These are phyloP conservation scores for Pyrgus malvae DNA, from an alignment of 2,888 invertebrate species.

Conservation along the genomic window DNA sequence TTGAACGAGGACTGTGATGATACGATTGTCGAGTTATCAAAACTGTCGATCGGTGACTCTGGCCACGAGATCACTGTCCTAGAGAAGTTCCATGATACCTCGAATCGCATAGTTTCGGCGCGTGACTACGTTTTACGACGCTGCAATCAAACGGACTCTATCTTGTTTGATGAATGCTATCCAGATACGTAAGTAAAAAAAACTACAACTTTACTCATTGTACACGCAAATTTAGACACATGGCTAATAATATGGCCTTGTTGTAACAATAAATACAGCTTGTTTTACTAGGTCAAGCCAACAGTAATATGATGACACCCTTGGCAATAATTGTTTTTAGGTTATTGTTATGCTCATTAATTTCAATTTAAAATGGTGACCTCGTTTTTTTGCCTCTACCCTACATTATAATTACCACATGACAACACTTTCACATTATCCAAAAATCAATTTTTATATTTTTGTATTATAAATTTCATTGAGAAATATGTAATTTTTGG, in stretches of 20 bases:
- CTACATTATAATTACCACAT: background rate
- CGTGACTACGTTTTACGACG: slow-evolving; percentile 82
- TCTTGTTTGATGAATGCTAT: slow-evolving; percentile 85
- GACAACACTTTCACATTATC: background rate
- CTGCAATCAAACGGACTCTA: slow-evolving; percentile 84
- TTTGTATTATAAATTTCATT: background rate
- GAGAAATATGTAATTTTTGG: too few relatives aligned
- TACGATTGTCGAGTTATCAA: slow-evolving; percentile 78
- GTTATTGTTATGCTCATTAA: slow-evolving; percentile 1
- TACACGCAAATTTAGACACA: background rate
- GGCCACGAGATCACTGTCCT: slow-evolving; percentile 69
- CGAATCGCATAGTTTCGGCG: slow-evolving; percentile 61
- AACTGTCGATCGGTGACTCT: slow-evolving; percentile 74
- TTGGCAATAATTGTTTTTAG: slow-evolving; percentile 6
- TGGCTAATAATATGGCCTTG: slow-evolving; percentile 4
- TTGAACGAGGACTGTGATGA: slow-evolving; percentile 81
- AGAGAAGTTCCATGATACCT: slow-evolving; percentile 67
- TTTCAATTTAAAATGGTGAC: background rate
- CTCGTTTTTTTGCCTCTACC: slow-evolving; percentile 12
- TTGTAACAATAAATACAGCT: slow-evolving; percentile 17
- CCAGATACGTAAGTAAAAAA: slow-evolving; percentile 84
- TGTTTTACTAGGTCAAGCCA: slow-evolving; percentile 33
- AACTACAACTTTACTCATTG: slow-evolving; percentile 1
- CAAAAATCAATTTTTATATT: too few relatives aligned
- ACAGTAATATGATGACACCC: slow-evolving; percentile 36